phyloP scores from a whole-genome alignment of 2,797 vertebrate genomes.

The Gallirallus australis region DNA sequence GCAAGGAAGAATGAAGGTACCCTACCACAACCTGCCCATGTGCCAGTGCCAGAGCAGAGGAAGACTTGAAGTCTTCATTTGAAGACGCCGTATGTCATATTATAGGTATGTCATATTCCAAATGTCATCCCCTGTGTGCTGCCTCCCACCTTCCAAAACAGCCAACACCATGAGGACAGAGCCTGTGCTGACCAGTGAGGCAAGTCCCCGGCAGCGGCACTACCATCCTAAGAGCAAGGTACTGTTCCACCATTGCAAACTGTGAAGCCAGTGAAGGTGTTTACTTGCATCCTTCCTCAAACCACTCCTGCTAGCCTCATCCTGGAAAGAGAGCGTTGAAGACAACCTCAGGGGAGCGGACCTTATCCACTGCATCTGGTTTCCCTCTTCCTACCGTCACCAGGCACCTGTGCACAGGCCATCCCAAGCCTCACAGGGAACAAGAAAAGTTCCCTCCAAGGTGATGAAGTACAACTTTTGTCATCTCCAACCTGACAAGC shows the following conservation, averaged over 20 bases:
- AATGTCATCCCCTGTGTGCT: not conserved
- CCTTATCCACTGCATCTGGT: not conserved
- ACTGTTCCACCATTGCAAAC: not conserved
- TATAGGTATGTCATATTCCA: not conserved
- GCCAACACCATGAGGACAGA: not conserved
- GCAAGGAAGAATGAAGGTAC: not conserved
- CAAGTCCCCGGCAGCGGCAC: not conserved
- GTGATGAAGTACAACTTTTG: not conserved
- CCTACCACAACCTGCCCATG: not conserved
- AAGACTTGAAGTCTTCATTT: not conserved
- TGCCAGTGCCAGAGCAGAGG: not conserved
- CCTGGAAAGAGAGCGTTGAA: not conserved
- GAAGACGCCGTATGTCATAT: not conserved
- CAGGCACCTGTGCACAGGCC: not conserved
- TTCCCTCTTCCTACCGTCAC: not conserved
- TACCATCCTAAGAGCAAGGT: accelerated
- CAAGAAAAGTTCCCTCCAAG: not conserved
- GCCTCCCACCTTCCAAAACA: not conserved
- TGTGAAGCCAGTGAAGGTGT: not conserved
- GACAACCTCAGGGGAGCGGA: not conserved
- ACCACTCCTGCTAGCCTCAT: not conserved
- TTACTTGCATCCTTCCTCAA: not conserved
- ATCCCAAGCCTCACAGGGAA: not conserved
- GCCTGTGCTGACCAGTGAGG: not conserved
- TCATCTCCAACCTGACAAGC: not conserved